These are phyloP conservation scores for Tinea pellionella DNA, from an alignment of 2,888 invertebrate genomes.

Conservation along the genomic window DNA sequence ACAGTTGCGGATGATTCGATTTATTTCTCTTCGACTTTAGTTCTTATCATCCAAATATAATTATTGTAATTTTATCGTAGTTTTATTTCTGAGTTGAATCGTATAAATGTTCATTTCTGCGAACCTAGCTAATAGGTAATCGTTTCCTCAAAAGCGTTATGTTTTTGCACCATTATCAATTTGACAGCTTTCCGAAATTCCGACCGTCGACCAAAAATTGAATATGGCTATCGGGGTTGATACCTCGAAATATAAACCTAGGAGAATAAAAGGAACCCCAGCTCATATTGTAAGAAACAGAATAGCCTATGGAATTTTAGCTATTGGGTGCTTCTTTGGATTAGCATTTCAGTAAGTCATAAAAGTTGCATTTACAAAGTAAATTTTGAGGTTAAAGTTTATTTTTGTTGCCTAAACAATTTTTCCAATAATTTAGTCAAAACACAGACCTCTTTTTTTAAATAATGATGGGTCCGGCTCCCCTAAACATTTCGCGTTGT, in stretches of 20 bases:
- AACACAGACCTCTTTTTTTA: too few relatives aligned
- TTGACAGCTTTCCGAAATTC: too few relatives aligned
- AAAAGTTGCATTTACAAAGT: neutral
- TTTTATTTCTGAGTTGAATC: neutral
- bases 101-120: too few relatives aligned
- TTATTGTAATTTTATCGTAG: neutral
- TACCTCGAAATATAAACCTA: constrained; percentile 72
- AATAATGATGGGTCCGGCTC: too few relatives aligned
- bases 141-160: too few relatives aligned
- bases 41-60: neutral
- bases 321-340: constrained; percentile 47
- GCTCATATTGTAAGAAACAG: constrained; percentile 67
- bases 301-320: constrained; percentile 55
- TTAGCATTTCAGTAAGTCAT: constrained; percentile 60
- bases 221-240: constrained; percentile 69
- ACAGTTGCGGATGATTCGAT: too few relatives aligned
- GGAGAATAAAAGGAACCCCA: constrained; percentile 75
- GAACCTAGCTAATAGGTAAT: too few relatives aligned
- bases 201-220: too few relatives aligned
- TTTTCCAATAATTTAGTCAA: too few relatives aligned
- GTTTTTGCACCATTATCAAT: too few relatives aligned
- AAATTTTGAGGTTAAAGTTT: neutral
- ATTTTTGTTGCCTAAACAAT: neutral
- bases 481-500: too few relatives aligned
- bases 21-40: too few relatives aligned